Percentiles rank a stretch among this genome's conserved stretches.
phyloP scores from a whole-genome alignment of 2,113 vertebrate genomes.

The Dipodomys ordii region DNA sequence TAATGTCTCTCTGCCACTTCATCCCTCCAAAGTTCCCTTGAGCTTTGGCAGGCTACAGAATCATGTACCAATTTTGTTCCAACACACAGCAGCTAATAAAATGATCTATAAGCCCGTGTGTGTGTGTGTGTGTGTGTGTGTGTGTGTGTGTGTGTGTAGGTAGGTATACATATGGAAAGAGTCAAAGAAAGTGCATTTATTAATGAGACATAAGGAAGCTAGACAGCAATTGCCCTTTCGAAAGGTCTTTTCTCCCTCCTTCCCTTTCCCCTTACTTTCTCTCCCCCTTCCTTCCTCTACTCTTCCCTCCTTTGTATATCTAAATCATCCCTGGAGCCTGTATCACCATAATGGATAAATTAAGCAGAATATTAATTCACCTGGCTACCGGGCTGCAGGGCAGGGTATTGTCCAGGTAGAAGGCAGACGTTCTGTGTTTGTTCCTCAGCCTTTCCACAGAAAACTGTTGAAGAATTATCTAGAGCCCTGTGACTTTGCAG shows the following conservation, averaged over 20 bases:
- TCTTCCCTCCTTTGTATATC: too few relatives aligned
- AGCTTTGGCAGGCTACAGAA: neutral
- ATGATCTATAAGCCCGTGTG: neutral
- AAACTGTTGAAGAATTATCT: neutral
- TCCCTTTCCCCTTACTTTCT: neutral
- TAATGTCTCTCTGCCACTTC: neutral
- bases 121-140: too few relatives aligned
- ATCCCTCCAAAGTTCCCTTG: neutral
- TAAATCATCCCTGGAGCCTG: neutral
- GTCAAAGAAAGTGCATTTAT: neutral
- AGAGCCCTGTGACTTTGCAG: neutral
- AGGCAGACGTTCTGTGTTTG: neutral
- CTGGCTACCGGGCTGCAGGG: neutral
- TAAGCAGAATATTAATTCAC: neutral
- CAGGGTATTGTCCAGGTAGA: too few relatives aligned
- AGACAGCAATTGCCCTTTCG: neutral
- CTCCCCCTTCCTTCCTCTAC: neutral
- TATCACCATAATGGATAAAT: neutral
- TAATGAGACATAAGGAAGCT: neutral
- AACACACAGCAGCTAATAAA: conserved; percentile 10
- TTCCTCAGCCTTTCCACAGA: neutral
- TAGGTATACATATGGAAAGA: neutral
- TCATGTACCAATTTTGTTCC: neutral
- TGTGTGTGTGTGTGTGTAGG: too few relatives aligned
- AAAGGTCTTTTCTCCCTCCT: neutral